phyloP scores from a whole-genome alignment of 2,888 invertebrate genomes.

The Ichneumoninae sp. region DNA sequence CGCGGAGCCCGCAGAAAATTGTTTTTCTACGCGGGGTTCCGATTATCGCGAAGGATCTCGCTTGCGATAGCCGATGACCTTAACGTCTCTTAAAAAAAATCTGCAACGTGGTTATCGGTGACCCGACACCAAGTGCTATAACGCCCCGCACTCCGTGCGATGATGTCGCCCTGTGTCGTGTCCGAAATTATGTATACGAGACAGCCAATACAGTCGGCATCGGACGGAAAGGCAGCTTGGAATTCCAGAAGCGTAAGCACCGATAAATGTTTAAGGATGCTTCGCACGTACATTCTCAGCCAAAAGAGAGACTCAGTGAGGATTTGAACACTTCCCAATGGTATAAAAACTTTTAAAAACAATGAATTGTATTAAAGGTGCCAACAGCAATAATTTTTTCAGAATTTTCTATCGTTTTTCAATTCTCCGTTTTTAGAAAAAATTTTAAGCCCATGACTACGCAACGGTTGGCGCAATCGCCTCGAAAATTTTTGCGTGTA shows the following conservation, averaged over 20 bases:
- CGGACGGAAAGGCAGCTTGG: slow-evolving; percentile 57
- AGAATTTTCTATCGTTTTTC: too few species aligned
- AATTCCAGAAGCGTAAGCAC: slow-evolving; percentile 40
- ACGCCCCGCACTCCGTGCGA: slow-evolving; percentile 18
- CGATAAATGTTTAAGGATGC: slow-evolving; percentile 15
- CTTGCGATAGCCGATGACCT: slow-evolving; percentile 24
- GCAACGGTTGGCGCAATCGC: too few species aligned
- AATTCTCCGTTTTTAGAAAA: too few species aligned
- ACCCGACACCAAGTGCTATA: slow-evolving; percentile 49
- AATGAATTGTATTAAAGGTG: too few species aligned
- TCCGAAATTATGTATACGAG: slow-evolving; percentile 65
- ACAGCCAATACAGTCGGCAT: slow-evolving; percentile 62
- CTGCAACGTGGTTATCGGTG: slow-evolving; percentile 11
- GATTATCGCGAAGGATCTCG: slow-evolving; percentile 35
- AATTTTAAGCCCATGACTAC: too few species aligned
- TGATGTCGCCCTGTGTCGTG: slow-evolving; percentile 57
- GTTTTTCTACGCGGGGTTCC: slow-evolving; percentile 1
- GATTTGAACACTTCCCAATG: too few species aligned
- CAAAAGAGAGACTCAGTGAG: too few species aligned
- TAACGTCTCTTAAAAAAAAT: slow-evolving; percentile 8
- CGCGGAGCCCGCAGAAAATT: not conserved
- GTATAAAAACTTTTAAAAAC: too few species aligned
- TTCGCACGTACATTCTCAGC: too few species aligned
- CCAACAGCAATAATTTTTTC: too few species aligned
- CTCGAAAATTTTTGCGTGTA: too few species aligned